Conservation (phyloP, 35 echinoderm and acorn worm species). For the Holothuria glaberrima region DNA sequence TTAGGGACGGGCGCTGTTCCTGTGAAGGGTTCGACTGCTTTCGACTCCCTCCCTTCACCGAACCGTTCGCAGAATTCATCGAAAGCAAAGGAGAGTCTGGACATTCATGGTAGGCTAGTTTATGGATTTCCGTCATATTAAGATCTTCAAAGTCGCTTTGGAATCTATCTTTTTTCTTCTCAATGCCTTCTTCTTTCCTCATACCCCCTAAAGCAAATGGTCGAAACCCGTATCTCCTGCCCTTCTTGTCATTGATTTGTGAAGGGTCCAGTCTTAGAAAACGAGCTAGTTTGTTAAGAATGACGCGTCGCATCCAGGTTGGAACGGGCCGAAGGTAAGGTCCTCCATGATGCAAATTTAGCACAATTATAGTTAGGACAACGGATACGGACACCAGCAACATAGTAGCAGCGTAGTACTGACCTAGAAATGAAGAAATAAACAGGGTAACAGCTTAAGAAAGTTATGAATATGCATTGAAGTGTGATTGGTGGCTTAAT, state of each 20-base stretch:
- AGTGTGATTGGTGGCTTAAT: too few relatives aligned
- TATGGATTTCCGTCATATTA: slow-evolving; percentile 59
- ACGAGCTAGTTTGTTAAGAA: slow-evolving; percentile 61
- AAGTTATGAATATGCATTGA: too few relatives aligned
- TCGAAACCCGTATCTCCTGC: slow-evolving; percentile 9
- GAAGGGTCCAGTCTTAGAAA: slow-evolving; percentile 60
- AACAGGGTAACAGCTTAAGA: too few relatives aligned
- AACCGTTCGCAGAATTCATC: slow-evolving; percentile 58
- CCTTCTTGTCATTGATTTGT: not conserved
- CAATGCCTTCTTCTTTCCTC: slow-evolving; percentile 18
- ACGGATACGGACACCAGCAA: slow-evolving; percentile 91
- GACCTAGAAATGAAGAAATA: slow-evolving; percentile 63
- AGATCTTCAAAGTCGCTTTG: slow-evolving; percentile 27
- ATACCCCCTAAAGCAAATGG: not conserved
- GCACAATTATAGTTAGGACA: slow-evolving; percentile 80
- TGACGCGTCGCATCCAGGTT: slow-evolving; percentile 58
- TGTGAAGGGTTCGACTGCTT: not conserved
- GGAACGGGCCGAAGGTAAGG: slow-evolving; percentile 76
- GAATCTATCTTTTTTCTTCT: slow-evolving; percentile 27
- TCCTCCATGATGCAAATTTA: slow-evolving; percentile 93
- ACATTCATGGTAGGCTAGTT: slow-evolving; percentile 45
- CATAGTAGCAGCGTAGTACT: slow-evolving; percentile 98
- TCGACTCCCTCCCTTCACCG: slow-evolving; percentile 4
- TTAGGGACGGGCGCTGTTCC: slow-evolving; percentile 49
- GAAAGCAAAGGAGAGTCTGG: slow-evolving; percentile 75